Percentiles rank a stretch among this genome's conserved stretches.
These are phyloP conservation scores for Gymnocheta viridis DNA, from an alignment of 2,888 invertebrate species.

Conservation along the genomic window DNA sequence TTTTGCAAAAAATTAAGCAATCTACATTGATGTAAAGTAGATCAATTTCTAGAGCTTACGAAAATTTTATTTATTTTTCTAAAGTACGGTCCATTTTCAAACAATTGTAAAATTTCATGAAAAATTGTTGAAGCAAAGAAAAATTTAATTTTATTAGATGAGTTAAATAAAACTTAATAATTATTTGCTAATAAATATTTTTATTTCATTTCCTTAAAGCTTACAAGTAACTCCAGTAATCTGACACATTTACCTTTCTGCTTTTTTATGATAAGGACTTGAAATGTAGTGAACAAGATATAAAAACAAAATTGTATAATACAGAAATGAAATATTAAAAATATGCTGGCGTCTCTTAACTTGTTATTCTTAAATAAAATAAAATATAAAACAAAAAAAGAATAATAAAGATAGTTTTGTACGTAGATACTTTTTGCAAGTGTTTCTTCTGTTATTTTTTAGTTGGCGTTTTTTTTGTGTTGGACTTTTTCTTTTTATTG, in stretches of 20 bases:
- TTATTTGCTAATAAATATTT: too few relatives aligned
- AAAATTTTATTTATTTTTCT: too few relatives aligned
- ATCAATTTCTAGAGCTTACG: too few relatives aligned
- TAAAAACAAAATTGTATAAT: conserved; percentile 7
- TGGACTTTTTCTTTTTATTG: conserved; percentile 57
- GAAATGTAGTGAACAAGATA: conserved; percentile 11
- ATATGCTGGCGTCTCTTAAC: conserved; percentile 69
- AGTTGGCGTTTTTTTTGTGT: conserved; percentile 1
- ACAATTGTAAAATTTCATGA: too few relatives aligned
- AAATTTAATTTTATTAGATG: too few relatives aligned
- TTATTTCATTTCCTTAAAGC: background rate
- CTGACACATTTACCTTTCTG: conserved; percentile 7
- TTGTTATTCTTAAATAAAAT: conserved; percentile 65
- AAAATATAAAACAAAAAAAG: background rate
- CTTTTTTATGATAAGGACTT: background rate
- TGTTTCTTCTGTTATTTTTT: background rate
- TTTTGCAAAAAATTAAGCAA: too few relatives aligned
- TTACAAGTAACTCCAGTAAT: background rate
- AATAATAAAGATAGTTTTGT: conserved; percentile 7
- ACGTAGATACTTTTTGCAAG: conserved; percentile 1
- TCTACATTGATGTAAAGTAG: too few relatives aligned
- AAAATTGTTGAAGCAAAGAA: too few relatives aligned
- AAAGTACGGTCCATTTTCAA: too few relatives aligned
- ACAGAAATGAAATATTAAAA: conserved; percentile 68
- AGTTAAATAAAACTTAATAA: too few relatives aligned